Evolutionary conservation across 2,797 vertebrate species (phyloP), one percentile per base, ranked within the genome.

Genomic region (Ambastaia sidthimunki): DNA sequence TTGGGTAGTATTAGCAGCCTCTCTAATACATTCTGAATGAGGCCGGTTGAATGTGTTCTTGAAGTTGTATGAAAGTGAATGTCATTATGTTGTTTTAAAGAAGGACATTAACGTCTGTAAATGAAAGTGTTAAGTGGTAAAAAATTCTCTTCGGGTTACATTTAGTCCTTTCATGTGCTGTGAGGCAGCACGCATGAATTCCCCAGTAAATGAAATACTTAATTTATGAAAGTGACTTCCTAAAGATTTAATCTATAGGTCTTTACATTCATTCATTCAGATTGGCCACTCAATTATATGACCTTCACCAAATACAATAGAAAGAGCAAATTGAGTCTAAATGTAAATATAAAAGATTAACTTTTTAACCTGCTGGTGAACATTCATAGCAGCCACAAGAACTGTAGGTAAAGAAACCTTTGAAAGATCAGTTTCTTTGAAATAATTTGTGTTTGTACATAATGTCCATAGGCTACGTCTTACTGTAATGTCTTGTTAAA

Each of bases 161-260:
- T 71, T 19, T 52, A 1, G 7, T 10, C 7, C 37, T 52, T 10
- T 52, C 25, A 31, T 25, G 28, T 25, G 25, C 23, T 70, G 6
- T 19, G 47, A 31, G 15, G 67, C 47, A 28, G 4, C 6, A 19
- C n/a, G 18, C 25, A 70, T 19, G 2, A 54, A 57, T 16, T 71
- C 34, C 37, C n/a, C 3, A 18, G 19, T 41, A 41, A 57, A n/a
- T 41, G 37, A 9, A 52, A 52, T 52, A 18, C 16, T 52, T 52
- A n/a, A 18, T 52, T 52, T 52, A 52, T 52, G 21, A 60, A 2
- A 60, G 37, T 10, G 57, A 15, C 71, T 72, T 72, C 7, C 19
- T 57, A 23, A 72, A 41, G 31, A 21, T 57, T 72, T 19, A 71
- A 71, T 21, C 5, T 34, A n/a, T 37, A 71, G 50, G 50, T 21